These are phyloP conservation scores for Danio kyathit DNA, from an alignment of 2,797 vertebrate species.

Conservation along the genomic window DNA sequence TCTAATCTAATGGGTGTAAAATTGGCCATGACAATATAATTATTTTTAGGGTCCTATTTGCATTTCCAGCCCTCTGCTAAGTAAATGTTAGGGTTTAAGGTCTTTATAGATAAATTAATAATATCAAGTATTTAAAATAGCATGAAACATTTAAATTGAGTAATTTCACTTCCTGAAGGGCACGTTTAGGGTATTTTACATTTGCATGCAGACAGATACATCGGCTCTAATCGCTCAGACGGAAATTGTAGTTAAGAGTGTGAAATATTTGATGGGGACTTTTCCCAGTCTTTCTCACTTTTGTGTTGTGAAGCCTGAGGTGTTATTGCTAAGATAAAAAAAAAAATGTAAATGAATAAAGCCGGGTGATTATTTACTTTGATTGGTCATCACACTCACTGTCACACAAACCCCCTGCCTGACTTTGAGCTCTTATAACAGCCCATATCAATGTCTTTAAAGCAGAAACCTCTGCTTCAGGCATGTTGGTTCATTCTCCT, in stretches of 20 bases:
- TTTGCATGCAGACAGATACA: conserved; percentile 74
- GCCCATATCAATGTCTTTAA: conserved; percentile 62
- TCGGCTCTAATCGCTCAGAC: conserved; percentile 76
- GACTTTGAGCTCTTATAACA: conserved; percentile 42
- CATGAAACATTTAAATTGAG: conserved; percentile 85
- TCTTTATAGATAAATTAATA: conserved; percentile 83
- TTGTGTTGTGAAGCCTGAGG: conserved; percentile 28
- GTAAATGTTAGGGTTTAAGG: conserved; percentile 79
- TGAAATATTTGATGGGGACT: conserved; percentile 67
- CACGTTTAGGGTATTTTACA: conserved; percentile 72
- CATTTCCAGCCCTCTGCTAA: conserved; percentile 76
- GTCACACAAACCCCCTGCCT: conserved; percentile 9
- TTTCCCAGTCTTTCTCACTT: conserved; percentile 67
- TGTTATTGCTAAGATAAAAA: conserved; percentile 32
- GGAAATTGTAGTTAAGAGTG: conserved; percentile 71
- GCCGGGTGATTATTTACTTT: conserved; percentile 15
- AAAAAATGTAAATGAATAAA: conserved; percentile 41
- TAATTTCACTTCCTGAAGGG: conserved; percentile 83
- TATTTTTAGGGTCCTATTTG: conserved; percentile 80
- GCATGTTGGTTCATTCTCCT: conserved; percentile 73
- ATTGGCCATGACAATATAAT: conserved; percentile 81
- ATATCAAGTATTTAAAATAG: conserved; percentile 83
- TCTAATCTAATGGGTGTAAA: conserved; percentile 81
- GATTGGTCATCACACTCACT: conserved; percentile 22
- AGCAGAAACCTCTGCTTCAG: conserved; percentile 66